A percentile compares a stretch with the other conserved stretches of the same genome.
Evolutionary conservation across 2,797 vertebrate genomes (phyloP).

Genomic region (Thaleichthys pacificus): DNA sequence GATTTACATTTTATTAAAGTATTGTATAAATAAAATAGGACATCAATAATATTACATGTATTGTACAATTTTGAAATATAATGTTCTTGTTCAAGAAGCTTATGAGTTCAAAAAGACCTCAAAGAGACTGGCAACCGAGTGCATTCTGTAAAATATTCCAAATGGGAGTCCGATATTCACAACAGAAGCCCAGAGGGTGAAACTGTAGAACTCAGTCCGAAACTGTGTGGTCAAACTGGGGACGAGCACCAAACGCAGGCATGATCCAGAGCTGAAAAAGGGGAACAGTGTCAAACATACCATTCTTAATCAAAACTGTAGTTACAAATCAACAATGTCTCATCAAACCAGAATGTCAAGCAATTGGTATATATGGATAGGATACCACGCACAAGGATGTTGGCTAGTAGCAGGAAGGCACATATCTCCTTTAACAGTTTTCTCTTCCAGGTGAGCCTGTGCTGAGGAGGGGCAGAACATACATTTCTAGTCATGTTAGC

Average conservation of each 20-base stretch:
- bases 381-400: conserved; percentile 84
- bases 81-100: neutral
- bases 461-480: conserved; percentile 7
- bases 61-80: neutral
- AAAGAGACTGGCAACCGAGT: conserved; percentile 90
- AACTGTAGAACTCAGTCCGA: conserved; percentile 81
- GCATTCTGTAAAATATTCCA: conserved; percentile 97
- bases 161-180: conserved; percentile 96
- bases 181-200: conserved; percentile 83
- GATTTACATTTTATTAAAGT: neutral
- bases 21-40: neutral
- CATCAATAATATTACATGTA: neutral
- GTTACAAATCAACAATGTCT: neutral
- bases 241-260: conserved; percentile 92
- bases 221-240: conserved; percentile 87
- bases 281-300: neutral
- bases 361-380: fast-evolving
- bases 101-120: conserved; percentile 86
- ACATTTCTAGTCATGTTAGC: neutral
- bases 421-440: conserved; percentile 86
- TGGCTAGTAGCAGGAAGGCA: conserved; percentile 85
- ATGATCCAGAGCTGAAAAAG: conserved; percentile 91
- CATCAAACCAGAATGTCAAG: neutral
- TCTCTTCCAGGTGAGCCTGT: conserved; percentile 79
- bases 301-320: too few species aligned